Conservation (phyloP, 2,888 invertebrate species). For the Drosophila vallismaia region DNA sequence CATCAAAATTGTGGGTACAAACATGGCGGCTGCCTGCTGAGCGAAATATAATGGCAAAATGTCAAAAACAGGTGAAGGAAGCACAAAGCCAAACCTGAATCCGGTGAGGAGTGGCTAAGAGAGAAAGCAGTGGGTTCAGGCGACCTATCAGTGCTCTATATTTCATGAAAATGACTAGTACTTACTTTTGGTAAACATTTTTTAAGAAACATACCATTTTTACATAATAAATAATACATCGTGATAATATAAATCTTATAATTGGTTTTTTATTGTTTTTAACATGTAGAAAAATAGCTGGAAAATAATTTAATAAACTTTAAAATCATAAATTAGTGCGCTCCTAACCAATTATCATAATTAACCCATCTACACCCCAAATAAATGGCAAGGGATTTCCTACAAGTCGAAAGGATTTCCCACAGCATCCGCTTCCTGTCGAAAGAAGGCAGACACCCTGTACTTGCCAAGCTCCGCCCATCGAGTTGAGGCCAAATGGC, state of each 20-base stretch:
- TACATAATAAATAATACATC: background rate
- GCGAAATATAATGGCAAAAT: slow-evolving; percentile 63
- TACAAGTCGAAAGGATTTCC: slow-evolving; percentile 40
- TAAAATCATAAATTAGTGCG: background rate
- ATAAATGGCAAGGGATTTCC: slow-evolving; percentile 13
- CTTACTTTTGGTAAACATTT: too few species aligned
- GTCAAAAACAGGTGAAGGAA: slow-evolving; percentile 78
- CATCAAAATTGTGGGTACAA: slow-evolving; percentile 32
- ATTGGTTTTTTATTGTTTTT: too few species aligned
- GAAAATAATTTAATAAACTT: too few species aligned
- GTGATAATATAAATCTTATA: too few species aligned
- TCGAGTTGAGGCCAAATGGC: slow-evolving; percentile 40
- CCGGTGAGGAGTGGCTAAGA: background rate
- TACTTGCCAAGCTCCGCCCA: slow-evolving; percentile 70
- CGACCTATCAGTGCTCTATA: background rate
- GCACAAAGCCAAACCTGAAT: slow-evolving; percentile 13
- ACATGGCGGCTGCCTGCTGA: slow-evolving; percentile 69
- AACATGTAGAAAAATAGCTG: too few species aligned
- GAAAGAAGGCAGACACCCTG: slow-evolving; percentile 60
- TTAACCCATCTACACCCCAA: slow-evolving; percentile 8
- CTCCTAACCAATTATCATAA: slow-evolving; percentile 12
- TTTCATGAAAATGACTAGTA: too few species aligned
- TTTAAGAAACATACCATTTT: too few species aligned
- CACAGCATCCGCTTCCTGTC: slow-evolving; percentile 47
- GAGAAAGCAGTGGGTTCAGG: background rate